Evolutionary conservation across 2,113 vertebrate species (phyloP), one percentile per base, ranked within the genome.

Genomic region (Zosterops hypoxanthus): DNA sequence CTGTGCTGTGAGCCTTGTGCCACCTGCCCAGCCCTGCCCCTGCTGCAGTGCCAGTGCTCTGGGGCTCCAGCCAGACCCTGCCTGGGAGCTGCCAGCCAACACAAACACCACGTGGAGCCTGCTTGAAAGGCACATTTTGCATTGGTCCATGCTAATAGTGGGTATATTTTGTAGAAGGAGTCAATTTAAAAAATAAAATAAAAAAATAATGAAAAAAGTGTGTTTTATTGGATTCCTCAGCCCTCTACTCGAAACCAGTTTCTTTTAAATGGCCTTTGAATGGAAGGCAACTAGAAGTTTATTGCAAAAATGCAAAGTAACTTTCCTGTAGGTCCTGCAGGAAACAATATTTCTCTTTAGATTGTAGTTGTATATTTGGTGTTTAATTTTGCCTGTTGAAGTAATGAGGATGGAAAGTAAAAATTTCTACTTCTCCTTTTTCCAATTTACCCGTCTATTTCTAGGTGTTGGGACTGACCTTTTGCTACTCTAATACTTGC

Each of bases 11-110:
- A 52, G 36, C 47, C n/a, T 65, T 2, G 25, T 29, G 5, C 34
- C 8, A 0, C 42, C 78, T 24, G 10, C 52, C 41, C 56, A 20
- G 24, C 46, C 22, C 56, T 69, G 53, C 66, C 36, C 12, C 19
- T 12, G 8, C n/a, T 1, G 0, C 60, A 5, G 31, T 10, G 2
- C 33, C 12, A 3, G 19, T 5, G 6, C 50, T 52, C 13, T 8
- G 5, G 12, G 1, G 7, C 61, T 59, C 13, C 2, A 2, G 10
- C 57, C 9, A 0, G 20, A 25, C 16, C 0, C 0, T 24, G 21
- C 64, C 31, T 26, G 17, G 59, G 42, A 41, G 64, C 79, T 73
- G 46, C 6, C 2, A 31, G 6, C 41, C 57, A 34, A 1, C n/a
- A 26, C 19, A 23, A 46, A 17, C 21, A 17, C 34, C 33, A 8